Evolutionary conservation across 2,113 vertebrate genomes (phyloP), one percentile per base, ranked within the genome.

Genomic region (Cisticola juncidis): DNA sequence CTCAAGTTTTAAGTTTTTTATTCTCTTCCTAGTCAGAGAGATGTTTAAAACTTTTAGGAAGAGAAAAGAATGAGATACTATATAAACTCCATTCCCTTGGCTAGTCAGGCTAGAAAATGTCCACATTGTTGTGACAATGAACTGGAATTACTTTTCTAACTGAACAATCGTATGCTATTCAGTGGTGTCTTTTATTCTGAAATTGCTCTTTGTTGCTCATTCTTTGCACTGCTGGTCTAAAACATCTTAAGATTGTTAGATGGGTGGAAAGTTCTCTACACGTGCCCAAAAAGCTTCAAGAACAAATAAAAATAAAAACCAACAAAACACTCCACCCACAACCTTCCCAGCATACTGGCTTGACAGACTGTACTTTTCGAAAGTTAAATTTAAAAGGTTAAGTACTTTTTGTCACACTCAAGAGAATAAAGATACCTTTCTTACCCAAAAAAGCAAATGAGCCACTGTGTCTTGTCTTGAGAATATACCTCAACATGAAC

Each of bases 391-490:
- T 81, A 51, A 87, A 74, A 90, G 57, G 48, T 90, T 72, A 76
- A 94, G 20, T 82, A 69, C 12, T 86, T 81, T 83, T 86, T 76
- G 40, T 86, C 58, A 80, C 36, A 72, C 35, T 86, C 31, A 45
- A 86, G 35, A 90, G 36, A 86, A 86, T 44, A 93, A 5, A 80
- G 36, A 73, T n/a, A 90, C 25, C 36, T 31, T 88, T 88, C 94
- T 95, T 96, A 97, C 92, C 95, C 92, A 88, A 65, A 78, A 79
- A 95, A 93, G 57, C 60, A 74, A 48, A 78, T 0, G 28, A 92
- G 57, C 86, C 82, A 61, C 88, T 84, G 86, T 81, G 40, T 88
- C 85, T 94, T 86, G 82, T 86, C 94, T 95, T 86, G 45, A 68
- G 82, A 90, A 24, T 74, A 91, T 13, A 88, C 48, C 72, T 95